Conservation (phyloP, 2,888 invertebrate species). For the Parnassius smintheus region DNA sequence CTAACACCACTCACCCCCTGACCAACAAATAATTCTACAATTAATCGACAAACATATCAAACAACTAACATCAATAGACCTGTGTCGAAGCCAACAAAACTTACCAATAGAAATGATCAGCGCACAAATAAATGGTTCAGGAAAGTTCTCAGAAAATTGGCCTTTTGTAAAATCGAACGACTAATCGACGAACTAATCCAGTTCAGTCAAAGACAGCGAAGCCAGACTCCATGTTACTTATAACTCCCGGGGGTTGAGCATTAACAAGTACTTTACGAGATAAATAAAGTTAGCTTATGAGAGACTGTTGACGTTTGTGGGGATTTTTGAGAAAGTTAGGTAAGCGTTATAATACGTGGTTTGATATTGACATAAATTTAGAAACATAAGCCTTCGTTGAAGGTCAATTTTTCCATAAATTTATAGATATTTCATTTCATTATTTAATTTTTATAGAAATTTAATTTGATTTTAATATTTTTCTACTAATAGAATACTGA, state of each 20-base stretch:
- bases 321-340: slow-evolving; percentile 41
- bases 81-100: slow-evolving; percentile 34
- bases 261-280: slow-evolving; percentile 77
- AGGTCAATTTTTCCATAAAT: slow-evolving; percentile 15
- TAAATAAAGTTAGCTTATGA: slow-evolving; percentile 74
- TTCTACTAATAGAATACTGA: neutral
- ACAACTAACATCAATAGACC: slow-evolving; percentile 43
- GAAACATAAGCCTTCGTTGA: slow-evolving; percentile 6
- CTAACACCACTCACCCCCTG: slow-evolving; percentile 44
- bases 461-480: slow-evolving; percentile 1
- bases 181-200: slow-evolving; percentile 44
- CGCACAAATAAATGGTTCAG: slow-evolving; percentile 43
- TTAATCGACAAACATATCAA: slow-evolving; percentile 50
- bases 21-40: slow-evolving; percentile 45
- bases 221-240: slow-evolving; percentile 51
- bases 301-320: slow-evolving; percentile 60
- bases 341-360: slow-evolving; percentile 28
- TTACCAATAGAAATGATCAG: slow-evolving; percentile 35
- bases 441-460: too few relatives aligned
- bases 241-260: slow-evolving; percentile 61
- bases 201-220: slow-evolving; percentile 46
- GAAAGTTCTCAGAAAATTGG: slow-evolving; percentile 55
- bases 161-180: slow-evolving; percentile 37
- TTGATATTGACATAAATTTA: slow-evolving; percentile 15
- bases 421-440: neutral